Percentiles rank a stretch among this genome's conserved stretches.
Evolutionary conservation across 1,140 invertebrate species (phyloP).

Genomic region (Drosophila kanapiae): DNA sequence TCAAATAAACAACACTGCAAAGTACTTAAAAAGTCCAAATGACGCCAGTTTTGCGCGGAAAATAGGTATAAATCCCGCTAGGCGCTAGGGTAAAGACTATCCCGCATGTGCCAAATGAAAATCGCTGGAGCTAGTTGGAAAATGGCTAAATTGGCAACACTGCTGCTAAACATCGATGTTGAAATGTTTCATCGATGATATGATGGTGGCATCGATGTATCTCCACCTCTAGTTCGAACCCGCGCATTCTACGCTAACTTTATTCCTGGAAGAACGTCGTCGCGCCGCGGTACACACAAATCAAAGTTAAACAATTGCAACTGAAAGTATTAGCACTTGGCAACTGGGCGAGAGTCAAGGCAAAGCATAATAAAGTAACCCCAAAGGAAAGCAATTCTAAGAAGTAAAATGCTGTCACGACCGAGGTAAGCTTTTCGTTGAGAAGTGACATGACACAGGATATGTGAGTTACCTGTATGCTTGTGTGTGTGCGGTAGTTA

Average conservation of each 20-base stretch:
- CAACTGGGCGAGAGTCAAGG: constrained; percentile 31
- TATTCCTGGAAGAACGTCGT: constrained; percentile 30
- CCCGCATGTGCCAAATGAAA: no score
- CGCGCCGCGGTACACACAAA: background rate
- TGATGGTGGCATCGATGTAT: no score
- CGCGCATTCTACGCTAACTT: constrained; percentile 12
- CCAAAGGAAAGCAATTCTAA: constrained; percentile 49
- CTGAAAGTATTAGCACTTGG: constrained; percentile 57
- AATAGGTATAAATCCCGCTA: no score
- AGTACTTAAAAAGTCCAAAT: no score
- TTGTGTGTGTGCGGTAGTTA: constrained; percentile 19
- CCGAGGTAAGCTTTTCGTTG: constrained; percentile 66
- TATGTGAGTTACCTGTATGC: background rate
- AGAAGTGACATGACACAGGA: constrained; percentile 20
- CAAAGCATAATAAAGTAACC: constrained; percentile 18
- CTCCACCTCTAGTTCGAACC: background rate
- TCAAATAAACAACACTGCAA: no score
- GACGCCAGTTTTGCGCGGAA: no score
- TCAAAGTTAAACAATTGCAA: constrained; percentile 11
- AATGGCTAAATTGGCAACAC: no score
- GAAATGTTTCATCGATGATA: no score
- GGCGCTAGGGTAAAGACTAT: no score
- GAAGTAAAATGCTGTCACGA: constrained; percentile 74
- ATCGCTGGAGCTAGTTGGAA: no score
- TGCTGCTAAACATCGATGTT: no score